Percentiles rank a stretch among this genome's conserved stretches.
Evolutionary conservation across 53 echinoderm and acorn worm genomes (phyloP).

Genomic region (Actinopyga echinites): DNA sequence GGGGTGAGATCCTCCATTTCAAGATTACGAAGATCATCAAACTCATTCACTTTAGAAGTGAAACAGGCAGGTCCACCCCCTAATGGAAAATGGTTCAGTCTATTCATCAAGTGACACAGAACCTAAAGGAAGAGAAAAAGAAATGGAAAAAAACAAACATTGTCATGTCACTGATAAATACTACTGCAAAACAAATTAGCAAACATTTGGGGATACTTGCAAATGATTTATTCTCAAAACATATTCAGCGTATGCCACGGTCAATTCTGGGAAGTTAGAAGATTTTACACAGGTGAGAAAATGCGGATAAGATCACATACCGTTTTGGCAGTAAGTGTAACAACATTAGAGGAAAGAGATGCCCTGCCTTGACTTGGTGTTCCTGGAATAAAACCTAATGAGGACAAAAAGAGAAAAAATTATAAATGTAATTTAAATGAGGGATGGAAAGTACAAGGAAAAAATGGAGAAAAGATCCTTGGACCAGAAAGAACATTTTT

Average conservation of each 20-base stretch:
- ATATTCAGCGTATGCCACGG: no score
- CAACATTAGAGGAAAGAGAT: slow-evolving; percentile 61
- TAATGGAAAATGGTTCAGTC: slow-evolving; percentile 91
- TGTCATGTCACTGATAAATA: no score
- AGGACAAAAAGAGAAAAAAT: not conserved
- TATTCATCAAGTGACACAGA: slow-evolving; percentile 83
- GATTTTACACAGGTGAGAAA: no score
- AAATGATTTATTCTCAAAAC: no score
- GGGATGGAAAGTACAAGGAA: no score
- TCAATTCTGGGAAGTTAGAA: no score
- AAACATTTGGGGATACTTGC: no score
- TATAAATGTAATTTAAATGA: not conserved
- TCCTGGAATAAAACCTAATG: slow-evolving; percentile 3
- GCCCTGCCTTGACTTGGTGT: slow-evolving; percentile 55
- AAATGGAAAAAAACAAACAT: slow-evolving; percentile 7
- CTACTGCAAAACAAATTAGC: no score
- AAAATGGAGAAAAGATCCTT: no score
- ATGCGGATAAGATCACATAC: slow-evolving; percentile 39
- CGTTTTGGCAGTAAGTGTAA: slow-evolving; percentile 81
- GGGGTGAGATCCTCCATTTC: slow-evolving; percentile 85
- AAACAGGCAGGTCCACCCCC: slow-evolving; percentile 91
- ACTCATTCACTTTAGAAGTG: slow-evolving; percentile 85
- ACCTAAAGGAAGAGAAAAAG: slow-evolving; percentile 55
- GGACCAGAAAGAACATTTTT: no score
- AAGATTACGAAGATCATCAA: slow-evolving; percentile 69